Evolutionary conservation across 2,888 invertebrate species (phyloP), one percentile per base, ranked within the genome.

Genomic region (Tillus elongatus): DNA sequence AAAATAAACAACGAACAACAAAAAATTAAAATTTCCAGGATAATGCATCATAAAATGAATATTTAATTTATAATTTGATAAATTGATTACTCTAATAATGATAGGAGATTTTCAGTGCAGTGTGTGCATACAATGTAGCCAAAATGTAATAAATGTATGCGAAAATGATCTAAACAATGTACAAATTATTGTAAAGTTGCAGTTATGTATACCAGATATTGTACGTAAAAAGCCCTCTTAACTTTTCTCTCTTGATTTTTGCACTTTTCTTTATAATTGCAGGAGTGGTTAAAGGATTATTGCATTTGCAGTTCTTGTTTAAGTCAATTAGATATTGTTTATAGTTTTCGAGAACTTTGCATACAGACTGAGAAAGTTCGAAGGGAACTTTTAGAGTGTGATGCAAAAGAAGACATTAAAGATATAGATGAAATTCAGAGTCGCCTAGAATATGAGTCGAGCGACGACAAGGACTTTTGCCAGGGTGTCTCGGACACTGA

Each of bases 151-250:
- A 35, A 49, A 40, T 13, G 40, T 46, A 12, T 42, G 30, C n/a
- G 49, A 50, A 43, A 41, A 35, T 13, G 47, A 48, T 33, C 12
- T 31, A 10, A 39, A 50, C 11, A 37, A 45, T 26, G 26, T 41
- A 2, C 42, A 45, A 36, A 49, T 49, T 32, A 45, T 45, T 13
- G 35, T 33, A 15, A 57, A 57, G 41, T 37, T 58, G 12, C 42
- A 35, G 13, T 48, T 44, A 34, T 56, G 53, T 35, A 49, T 58
- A 12, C 56, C 57, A n/a, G 57, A 59, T 52, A 40, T 57, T 39
- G 59, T 58, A 51, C n/a, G n/a, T n/a, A n/a, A n/a, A n/a, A n/a
- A 50, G 41, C 41, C 15, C 30, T 26, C 8, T 26, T 13, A 15
- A n/a, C 31, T 12, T 26, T 9, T 2, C 30, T 19, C 15, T 34